Evolutionary conservation across 2,113 vertebrate species (phyloP), one percentile per base, ranked within the genome.

Genomic region (Synodontis membranacea): DNA sequence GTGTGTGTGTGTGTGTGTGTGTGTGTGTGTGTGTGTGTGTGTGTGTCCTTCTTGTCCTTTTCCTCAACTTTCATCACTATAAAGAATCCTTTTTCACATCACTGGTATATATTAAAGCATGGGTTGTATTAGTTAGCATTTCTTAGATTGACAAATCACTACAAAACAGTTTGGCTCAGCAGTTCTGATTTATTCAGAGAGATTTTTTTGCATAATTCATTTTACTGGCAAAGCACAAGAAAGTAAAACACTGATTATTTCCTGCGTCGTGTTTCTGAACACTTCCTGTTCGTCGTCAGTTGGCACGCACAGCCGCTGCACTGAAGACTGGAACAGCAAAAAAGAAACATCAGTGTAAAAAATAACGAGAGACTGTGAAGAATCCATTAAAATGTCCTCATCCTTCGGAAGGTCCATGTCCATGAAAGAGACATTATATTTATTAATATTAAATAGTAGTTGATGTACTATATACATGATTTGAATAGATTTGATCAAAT

Each of bases 151-250:
- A 78, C 15, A 76, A 31, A 17, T 3, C 9, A 11, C n/a, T 25
- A 5, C 34, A 8, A 46, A 11, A n/a, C 74, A 17, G 50, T 34
- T 80, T 37, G 50, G 31, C 31, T 56, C 50, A 80, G 78, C 50
- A 39, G 52, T 80, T 80, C 78, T 56, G 52, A 37, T 80, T 80
- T 56, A 80, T 39, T 80, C n/a, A 52, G 44, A 48, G 48, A 52
- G n/a, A 50, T 37, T 1, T 56, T 56, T 56, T 25, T 39, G 34
- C 78, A 80, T 80, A 37, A 56, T 80, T 15, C 21, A 56, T 80
- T 80, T 80, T 79, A 48, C 14, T 54, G 31, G 31, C n/a, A 54
- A 80, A 54, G 17, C 10, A 80, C 19, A 39, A 39, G 19, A 79
- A 79, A 54, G 50, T 31, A 23, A 56, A 3, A 66, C 15, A 31